Evolutionary conservation across 2,888 invertebrate genomes (phyloP).

Genomic region (Zygothrica quintamaculata): DNA sequence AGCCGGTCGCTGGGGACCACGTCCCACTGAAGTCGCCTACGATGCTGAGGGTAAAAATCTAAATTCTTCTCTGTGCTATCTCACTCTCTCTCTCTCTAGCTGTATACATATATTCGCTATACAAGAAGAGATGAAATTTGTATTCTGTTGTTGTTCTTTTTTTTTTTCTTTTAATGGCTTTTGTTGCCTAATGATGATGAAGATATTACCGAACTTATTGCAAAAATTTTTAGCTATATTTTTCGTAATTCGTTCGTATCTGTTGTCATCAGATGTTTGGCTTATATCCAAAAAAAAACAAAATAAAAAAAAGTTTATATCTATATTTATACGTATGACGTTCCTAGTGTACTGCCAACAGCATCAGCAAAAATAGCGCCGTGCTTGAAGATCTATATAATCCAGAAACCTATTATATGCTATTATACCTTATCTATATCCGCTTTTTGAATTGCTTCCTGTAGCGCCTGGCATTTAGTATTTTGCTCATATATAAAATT

Average conservation of each 20-base stretch:
- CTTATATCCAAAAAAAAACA: conserved; percentile 51
- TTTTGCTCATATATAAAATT: not conserved
- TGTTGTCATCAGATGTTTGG: conserved; percentile 56
- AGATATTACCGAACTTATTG: conserved; percentile 51
- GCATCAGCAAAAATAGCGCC: conserved; percentile 66
- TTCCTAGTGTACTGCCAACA: conserved; percentile 52
- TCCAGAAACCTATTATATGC: conserved; percentile 12
- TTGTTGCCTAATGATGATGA: conserved; percentile 42
- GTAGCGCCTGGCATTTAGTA: conserved; percentile 56
- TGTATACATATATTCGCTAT: conserved; percentile 49
- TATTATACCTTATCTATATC: conserved; percentile 15
- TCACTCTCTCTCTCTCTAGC: conserved; percentile 18
- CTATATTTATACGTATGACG: conserved; percentile 33
- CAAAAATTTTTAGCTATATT: conserved; percentile 68
- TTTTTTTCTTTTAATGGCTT: conserved; percentile 66
- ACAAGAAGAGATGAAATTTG: conserved; percentile 67
- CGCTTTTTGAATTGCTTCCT: conserved; percentile 56
- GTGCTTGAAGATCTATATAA: conserved; percentile 47
- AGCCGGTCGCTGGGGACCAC: conserved; percentile 89
- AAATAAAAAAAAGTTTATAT: too few species aligned
- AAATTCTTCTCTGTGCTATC: too few species aligned
- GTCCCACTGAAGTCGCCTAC: conserved; percentile 89
- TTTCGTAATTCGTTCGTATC: conserved; percentile 51
- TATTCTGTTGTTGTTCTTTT: conserved; percentile 66
- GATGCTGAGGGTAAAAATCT: conserved; percentile 89